A percentile compares a stretch with the other conserved stretches of the same genome.
Conservation (phyloP, 2,797 vertebrate species). For the Psittacula echo region DNA sequence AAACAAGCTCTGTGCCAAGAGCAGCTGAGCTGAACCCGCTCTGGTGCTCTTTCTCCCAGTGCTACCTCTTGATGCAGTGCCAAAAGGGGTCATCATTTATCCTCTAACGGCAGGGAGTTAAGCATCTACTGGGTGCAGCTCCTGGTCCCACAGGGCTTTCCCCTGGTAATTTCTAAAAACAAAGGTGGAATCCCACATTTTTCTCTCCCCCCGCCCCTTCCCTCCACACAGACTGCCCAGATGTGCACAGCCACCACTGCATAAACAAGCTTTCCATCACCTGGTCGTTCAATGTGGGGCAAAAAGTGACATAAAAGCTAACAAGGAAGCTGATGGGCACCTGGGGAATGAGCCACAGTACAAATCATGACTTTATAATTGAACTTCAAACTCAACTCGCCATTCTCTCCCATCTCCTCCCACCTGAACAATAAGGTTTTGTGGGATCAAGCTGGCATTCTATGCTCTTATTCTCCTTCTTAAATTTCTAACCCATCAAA, state of each 20-base stretch:
- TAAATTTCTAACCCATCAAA: background rate
- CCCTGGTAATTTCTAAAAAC: background rate
- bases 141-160: background rate
- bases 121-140: background rate
- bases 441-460: background rate
- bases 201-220: background rate
- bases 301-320: background rate
- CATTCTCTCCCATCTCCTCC: background rate
- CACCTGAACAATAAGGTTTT: background rate
- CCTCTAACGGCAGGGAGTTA: background rate
- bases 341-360: background rate
- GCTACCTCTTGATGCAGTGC: background rate
- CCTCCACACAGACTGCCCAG: background rate
- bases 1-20: slow-evolving; percentile 39
- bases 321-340: background rate
- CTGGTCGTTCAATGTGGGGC: accelerated
- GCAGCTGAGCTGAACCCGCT: background rate
- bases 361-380: background rate
- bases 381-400: background rate
- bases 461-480: background rate
- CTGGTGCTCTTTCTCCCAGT: background rate
- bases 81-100: background rate
- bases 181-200: background rate
- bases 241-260: background rate
- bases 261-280: background rate